Base-by-base conservation (phyloP, 2,113 vertebrate genomes). In the Xiphophorus hellerii region DNA sequence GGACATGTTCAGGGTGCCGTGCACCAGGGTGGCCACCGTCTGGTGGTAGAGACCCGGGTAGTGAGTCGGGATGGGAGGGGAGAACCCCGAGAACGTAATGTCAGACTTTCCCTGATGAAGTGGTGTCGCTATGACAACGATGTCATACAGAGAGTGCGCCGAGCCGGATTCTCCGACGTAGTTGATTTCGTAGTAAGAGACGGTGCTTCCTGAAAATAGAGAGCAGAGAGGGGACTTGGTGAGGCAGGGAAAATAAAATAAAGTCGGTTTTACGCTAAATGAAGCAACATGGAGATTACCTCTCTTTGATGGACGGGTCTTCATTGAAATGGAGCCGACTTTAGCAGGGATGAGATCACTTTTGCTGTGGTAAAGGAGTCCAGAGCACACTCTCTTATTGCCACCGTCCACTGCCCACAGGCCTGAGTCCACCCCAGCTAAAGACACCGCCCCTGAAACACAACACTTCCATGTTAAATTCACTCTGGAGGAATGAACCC, bases 371-470 rank as follows among this genome's bases (percentile, higher is more conserved):
- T 94, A 95, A 35, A 99, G 83, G 22, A 99, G 96, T 12, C 96
- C 95, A 0, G 86, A 91, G 65, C 97, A 99, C 44, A 98, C 94
- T 0, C 92, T 92, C 75, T 96, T 97, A 89, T 99, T 99, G 0
- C 98, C 98, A 22, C 96, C 97, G 84, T 97, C 96, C 37, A 98
- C 94, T 0, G 97, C 92, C 98, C 98, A 99, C 61, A 97, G 91
- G 1, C 93, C 95, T 0, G 96, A 90, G 15, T 96, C 95, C 0
- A 88, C 84, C 5, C 92, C 83, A 0, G 96, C 85, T 76, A 99
- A 73, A 1, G 97, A 96, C 29, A 97, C 94, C 0, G 94, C 95
- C 14, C 97, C 97, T 99, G 62, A 14, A 29, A 77, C 12, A 74
- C 0, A 0, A 31, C 30, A 69, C 9, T 28, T 28, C 2, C 51